These are phyloP conservation scores for Vicugna pacos DNA, from an alignment of 2,113 vertebrate species.

Conservation along the genomic window DNA sequence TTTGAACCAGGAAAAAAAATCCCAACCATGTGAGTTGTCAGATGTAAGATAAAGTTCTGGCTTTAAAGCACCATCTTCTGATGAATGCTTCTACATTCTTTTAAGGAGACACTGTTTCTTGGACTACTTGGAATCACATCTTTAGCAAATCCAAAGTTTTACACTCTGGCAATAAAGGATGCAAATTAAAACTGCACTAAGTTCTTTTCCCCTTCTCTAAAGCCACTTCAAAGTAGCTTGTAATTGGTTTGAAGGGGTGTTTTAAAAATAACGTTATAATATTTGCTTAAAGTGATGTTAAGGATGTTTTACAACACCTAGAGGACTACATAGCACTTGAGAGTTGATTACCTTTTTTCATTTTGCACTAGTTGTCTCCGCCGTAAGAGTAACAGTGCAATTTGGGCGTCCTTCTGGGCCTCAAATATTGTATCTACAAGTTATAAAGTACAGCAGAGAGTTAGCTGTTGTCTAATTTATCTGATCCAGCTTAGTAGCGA, in stretches of 20 bases:
- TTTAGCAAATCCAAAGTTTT: slow-evolving; percentile 25
- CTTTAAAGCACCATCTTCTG: not conserved
- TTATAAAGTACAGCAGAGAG: not conserved
- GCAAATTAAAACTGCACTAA: slow-evolving; percentile 41
- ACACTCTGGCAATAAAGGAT: not conserved
- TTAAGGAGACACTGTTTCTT: not conserved
- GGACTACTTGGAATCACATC: not conserved
- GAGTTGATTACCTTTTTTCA: not conserved
- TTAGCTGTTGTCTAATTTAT: not conserved
- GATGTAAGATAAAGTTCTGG: not conserved
- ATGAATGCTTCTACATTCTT: not conserved
- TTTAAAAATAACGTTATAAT: slow-evolving; percentile 37
- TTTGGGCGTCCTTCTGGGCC: not conserved
- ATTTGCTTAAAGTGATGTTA: slow-evolving; percentile 28
- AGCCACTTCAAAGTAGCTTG: not conserved
- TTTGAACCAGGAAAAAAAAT: slow-evolving; percentile 5
- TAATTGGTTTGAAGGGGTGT: not conserved
- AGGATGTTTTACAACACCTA: slow-evolving; percentile 1
- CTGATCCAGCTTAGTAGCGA: not conserved
- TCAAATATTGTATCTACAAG: not conserved
- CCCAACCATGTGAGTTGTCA: not conserved
- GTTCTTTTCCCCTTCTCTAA: not conserved
- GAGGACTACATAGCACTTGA: not conserved
- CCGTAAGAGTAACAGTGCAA: not conserved
- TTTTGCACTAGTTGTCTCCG: not conserved